phyloP scores from a whole-genome alignment of 2,888 invertebrate species.

The Taphrorychus bicolor region DNA sequence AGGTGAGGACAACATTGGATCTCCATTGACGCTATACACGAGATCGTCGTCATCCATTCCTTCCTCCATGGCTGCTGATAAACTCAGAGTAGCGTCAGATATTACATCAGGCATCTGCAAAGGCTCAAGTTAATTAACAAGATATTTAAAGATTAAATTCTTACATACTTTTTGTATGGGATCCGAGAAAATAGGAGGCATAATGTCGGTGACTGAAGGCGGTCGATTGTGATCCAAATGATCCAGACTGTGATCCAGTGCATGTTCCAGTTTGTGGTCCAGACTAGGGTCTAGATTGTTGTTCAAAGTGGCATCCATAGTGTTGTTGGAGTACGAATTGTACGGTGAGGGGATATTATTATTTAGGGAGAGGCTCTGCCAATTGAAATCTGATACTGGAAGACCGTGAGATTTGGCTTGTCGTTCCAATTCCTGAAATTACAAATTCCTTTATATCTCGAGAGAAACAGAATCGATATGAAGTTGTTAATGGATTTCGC shows the following conservation, averaged over 20 bases:
- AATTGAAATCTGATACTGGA: constrained; percentile 68
- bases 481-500: neutral
- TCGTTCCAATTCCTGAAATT: constrained; percentile 74
- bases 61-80: constrained; percentile 71
- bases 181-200: constrained; percentile 57
- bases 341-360: constrained; percentile 43
- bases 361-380: constrained; percentile 60
- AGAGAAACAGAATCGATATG: too few relatives aligned
- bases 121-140: neutral
- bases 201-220: constrained; percentile 48
- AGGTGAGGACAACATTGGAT: constrained; percentile 62
- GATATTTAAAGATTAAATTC: neutral
- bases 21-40: constrained; percentile 57
- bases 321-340: constrained; percentile 54
- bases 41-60: constrained; percentile 62
- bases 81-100: constrained; percentile 61
- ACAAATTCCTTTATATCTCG: constrained; percentile 2
- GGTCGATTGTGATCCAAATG: constrained; percentile 44
- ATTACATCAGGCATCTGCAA: constrained; percentile 66
- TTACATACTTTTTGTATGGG: constrained; percentile 57
- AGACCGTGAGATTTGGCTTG: constrained; percentile 79
- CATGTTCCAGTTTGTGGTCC: constrained; percentile 36
- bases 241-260: constrained; percentile 30
- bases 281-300: constrained; percentile 31
- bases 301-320: constrained; percentile 31